Evolutionary conservation across 2,888 invertebrate species (phyloP).

Genomic region (Amiota mariae): DNA sequence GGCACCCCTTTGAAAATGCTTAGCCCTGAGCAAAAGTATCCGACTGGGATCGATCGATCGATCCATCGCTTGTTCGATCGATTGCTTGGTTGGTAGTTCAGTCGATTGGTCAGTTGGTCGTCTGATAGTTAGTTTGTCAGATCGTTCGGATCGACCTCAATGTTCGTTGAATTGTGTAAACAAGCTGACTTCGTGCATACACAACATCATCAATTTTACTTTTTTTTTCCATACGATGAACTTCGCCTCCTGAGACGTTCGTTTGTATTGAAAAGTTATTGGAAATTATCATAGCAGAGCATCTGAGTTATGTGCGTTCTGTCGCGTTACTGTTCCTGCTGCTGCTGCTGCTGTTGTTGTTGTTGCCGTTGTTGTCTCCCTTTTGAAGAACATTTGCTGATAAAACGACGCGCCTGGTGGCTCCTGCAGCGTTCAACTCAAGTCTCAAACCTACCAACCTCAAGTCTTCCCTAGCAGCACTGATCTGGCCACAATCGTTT

Average conservation of each 20-base stretch:
- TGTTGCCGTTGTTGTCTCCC: slow-evolving; percentile 34
- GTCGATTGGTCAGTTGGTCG: not conserved
- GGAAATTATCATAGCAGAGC: slow-evolving; percentile 69
- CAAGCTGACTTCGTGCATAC: slow-evolving; percentile 71
- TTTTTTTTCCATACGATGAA: slow-evolving; percentile 18
- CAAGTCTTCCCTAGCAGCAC: slow-evolving; percentile 47
- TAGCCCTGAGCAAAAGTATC: slow-evolving; percentile 15
- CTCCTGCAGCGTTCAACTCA: slow-evolving; percentile 49
- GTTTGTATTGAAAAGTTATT: slow-evolving; percentile 47
- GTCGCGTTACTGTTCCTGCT: slow-evolving; percentile 39
- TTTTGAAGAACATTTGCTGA: slow-evolving; percentile 51
- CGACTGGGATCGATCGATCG: not conserved
- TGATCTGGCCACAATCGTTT: slow-evolving; percentile 16
- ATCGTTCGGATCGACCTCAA: slow-evolving; percentile 59
- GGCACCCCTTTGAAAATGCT: slow-evolving; percentile 33
- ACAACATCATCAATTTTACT: slow-evolving; percentile 70
- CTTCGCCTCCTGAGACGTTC: too few relatives aligned
- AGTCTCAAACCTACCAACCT: slow-evolving; percentile 35
- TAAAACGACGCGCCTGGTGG: slow-evolving; percentile 63
- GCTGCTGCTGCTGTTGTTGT: slow-evolving; percentile 50
- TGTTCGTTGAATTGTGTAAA: slow-evolving; percentile 73
- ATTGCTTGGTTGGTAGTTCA: not conserved
- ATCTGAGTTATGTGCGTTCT: slow-evolving; percentile 63
- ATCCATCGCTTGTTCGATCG: not conserved
- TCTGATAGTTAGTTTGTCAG: too few relatives aligned